Evolutionary conservation across 1,140 invertebrate genomes (phyloP), one percentile per base, ranked within the genome.

Genomic region (Idris sp.): DNA sequence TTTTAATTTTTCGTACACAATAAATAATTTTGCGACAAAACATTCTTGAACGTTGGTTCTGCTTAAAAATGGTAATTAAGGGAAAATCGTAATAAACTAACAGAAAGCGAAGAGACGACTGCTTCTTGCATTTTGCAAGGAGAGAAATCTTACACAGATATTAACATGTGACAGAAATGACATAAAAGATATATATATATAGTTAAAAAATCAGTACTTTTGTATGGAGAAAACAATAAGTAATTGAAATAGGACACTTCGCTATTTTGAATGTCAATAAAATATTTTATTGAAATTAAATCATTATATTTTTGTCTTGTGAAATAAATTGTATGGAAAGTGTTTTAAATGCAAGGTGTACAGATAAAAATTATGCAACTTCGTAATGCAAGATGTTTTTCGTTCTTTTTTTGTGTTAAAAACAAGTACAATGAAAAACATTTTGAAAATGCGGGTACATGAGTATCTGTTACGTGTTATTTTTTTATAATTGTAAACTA

Each of bases 11-110:
- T n/a, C n/a, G n/a, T n/a, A n/a, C n/a, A n/a, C n/a, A n/a, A n/a
- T n/a, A n/a, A n/a, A n/a, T n/a, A n/a, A 6, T 6, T 4, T 22
- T 6, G 19, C 19, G 13, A 30, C 11, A 38, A 18, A 38, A 16
- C 15, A 15, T 4, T 7, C 2, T 18, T 9, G 13, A 46, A 33
- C 15, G 30, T 19, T 26, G 5, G 19, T 44, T 43, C 8, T 26
- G 18, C 14, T 30, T 5, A 61, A 49, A 49, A 46, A 61, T 61
- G 41, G 26, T 48, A 48, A 48, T 48, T 61, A 61, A 48, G 56
- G 31, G 44, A 61, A 61, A 61, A 61, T 49, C 13, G 43, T 40
- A 48, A 61, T 46, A 41, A 61, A 61, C 56, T 15, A 61, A 48
- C 56, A 61, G 56, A 61, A 61, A 61, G 56, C 43, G 15, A 28